Percentiles rank a stretch among this genome's conserved stretches.
phyloP scores from a whole-genome alignment of 1,140 invertebrate species.

The Drosophila leontia region DNA sequence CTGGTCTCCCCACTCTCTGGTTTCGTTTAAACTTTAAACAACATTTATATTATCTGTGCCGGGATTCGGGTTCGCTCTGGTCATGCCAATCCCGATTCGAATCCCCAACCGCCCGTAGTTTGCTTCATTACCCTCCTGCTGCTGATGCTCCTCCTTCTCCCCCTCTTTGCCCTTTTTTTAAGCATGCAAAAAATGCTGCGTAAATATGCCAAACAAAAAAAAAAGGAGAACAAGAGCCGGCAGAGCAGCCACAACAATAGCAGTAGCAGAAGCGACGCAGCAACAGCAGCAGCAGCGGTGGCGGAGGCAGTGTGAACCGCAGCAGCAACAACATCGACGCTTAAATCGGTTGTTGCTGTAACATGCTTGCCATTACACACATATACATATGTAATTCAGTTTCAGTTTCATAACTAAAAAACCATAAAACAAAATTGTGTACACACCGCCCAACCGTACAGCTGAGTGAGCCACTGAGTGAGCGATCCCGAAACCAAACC shows the following conservation, averaged over 20 bases:
- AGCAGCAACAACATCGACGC: constrained; percentile 46
- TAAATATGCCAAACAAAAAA: constrained; percentile 61
- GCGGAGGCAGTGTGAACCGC: constrained; percentile 16
- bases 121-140: constrained; percentile 43
- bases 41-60: constrained; percentile 75
- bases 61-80: constrained; percentile 4
- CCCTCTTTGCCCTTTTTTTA: constrained; percentile 13
- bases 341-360: constrained; percentile 61
- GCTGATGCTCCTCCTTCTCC: too few species aligned
- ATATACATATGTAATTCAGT: constrained; percentile 72
- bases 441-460: constrained; percentile 36
- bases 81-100: constrained; percentile 38
- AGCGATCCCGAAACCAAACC: constrained; percentile 50
- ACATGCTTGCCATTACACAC: constrained; percentile 51
- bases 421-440: constrained; percentile 81
- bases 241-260: constrained; percentile 26
- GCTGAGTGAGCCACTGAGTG: constrained; percentile 48
- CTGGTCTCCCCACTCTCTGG: constrained; percentile 1
- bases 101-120: constrained; percentile 51
- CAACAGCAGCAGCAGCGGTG: constrained; percentile 12
- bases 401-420: constrained; percentile 82
- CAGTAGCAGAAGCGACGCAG: constrained; percentile 11
- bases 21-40: constrained; percentile 77
- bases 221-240: constrained; percentile 35
- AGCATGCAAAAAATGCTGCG: constrained; percentile 67